Percentiles rank a stretch among this genome's conserved stretches.
Evolutionary conservation across 1,140 invertebrate species (phyloP).

Genomic region (Lordiphosa clarofinis): DNA sequence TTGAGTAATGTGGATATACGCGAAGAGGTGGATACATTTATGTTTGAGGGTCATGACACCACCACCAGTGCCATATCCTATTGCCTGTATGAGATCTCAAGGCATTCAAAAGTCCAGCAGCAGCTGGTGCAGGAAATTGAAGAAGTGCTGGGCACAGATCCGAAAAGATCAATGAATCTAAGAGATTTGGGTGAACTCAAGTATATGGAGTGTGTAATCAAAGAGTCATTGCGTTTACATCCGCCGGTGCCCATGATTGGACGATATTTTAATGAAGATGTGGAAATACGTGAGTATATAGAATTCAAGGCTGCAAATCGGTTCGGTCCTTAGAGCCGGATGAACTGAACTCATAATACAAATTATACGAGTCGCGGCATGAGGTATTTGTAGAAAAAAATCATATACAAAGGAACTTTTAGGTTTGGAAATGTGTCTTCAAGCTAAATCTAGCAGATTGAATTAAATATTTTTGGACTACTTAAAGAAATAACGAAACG

Average conservation of each 20-base stretch:
- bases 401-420: no score
- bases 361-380: no score
- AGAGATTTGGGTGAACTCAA: constrained; percentile 46
- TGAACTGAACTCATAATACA: no score
- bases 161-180: constrained; percentile 4
- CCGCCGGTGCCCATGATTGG: constrained; percentile 86
- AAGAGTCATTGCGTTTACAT: constrained; percentile 83
- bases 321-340: no score
- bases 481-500: no score
- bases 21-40: constrained; percentile 88
- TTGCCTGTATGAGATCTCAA: constrained; percentile 81
- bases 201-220: constrained; percentile 83
- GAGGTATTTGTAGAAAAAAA: no score
- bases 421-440: no score
- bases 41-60: constrained; percentile 89
- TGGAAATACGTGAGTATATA: constrained; percentile 68
- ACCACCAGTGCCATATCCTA: constrained; percentile 83
- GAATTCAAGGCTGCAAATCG: no score
- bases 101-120: constrained; percentile 82
- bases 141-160: constrained; percentile 80
- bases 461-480: no score
- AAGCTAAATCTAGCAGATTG: no score
- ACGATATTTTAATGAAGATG: constrained; percentile 81
- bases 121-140: constrained; percentile 83
- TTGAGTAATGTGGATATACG: constrained; percentile 85